phyloP scores from a whole-genome alignment of 2,888 invertebrate species.

The Caradrina clavipalpis region DNA sequence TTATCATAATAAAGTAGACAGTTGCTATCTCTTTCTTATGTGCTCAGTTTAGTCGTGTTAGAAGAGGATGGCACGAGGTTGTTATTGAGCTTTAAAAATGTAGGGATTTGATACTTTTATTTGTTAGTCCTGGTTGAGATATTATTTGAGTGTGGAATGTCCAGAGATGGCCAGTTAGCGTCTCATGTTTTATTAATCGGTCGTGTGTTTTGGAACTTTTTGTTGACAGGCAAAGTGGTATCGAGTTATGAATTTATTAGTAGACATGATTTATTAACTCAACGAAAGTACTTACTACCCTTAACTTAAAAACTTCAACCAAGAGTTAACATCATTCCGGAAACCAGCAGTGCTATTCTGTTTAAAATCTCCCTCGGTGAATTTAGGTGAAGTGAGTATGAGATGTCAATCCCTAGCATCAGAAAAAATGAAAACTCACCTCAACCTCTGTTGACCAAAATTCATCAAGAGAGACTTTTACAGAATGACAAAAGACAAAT shows the following conservation, averaged over 20 bases:
- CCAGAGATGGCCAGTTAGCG: slow-evolving; percentile 41
- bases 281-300: too few relatives aligned
- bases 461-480: too few relatives aligned
- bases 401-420: too few relatives aligned
- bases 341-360: too few relatives aligned
- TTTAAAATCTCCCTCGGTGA: too few relatives aligned
- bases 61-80: slow-evolving; percentile 30
- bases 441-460: too few relatives aligned
- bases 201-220: background rate
- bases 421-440: too few relatives aligned
- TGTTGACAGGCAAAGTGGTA: slow-evolving; percentile 10
- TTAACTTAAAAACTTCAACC: too few relatives aligned
- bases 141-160: slow-evolving; percentile 41
- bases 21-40: slow-evolving; percentile 64
- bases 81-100: slow-evolving; percentile 61
- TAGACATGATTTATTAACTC: too few relatives aligned
- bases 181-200: slow-evolving; percentile 46
- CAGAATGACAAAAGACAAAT: too few relatives aligned
- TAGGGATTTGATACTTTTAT: slow-evolving; percentile 60
- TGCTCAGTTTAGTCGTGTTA: background rate
- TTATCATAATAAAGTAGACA: slow-evolving; percentile 86
- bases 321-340: too few relatives aligned
- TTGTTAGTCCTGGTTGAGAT: slow-evolving; percentile 48
- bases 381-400: too few relatives aligned
- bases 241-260: slow-evolving; percentile 11